Base-by-base conservation (phyloP, 2,113 vertebrate genomes). In the Gobius niger region DNA sequence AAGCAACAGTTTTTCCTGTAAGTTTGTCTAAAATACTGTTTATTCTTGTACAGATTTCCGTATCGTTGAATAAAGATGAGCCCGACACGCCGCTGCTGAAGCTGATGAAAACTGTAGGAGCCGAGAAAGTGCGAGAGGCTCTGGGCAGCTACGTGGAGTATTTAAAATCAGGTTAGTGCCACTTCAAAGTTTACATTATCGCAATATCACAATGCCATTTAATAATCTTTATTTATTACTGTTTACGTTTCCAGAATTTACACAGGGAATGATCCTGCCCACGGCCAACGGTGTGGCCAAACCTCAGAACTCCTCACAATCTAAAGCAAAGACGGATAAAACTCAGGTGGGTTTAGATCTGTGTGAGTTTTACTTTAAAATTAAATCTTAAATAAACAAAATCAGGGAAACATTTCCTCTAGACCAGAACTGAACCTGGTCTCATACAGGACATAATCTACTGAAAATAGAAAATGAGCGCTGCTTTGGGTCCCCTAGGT, bases 201-300 rank as follows among this genome's bases (percentile, higher is more conserved):
- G 5, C 1, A 16, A 51, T n/a, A 16, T n/a, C 5, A 51, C 1
- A 14, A 50, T 15, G 5, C 14, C 1, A 12, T n/a, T 5, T n/a
- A 51, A 51, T 51, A n/a, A 51, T 14, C 8, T 44, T 16, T 44
- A 7, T 57, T 4, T 13, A 53, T 53, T n/a, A 4, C 2, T 15
- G 6, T 46, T n/a, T 64, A 10, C n/a, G 5, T 0, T 40, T 54
- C 5, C 81, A 99, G 97, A 98, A 91, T 99, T 99, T 90, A 99
- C 98, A 6, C 96, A 99, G 85, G 98, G 98, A 69, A 99, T 99
- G 98, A 99, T 98, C 85, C 89, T 99, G 73, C 96, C 98, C 0
- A 97, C 97, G 44, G 71, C 95, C 75, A 99, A 99, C 16, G 96
- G 96, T 9, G 82, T 97, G 64, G 87, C 91, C 1, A 92, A 81